These are phyloP conservation scores for Corythucha ciliata DNA, from an alignment of 2,888 invertebrate genomes.

Conservation along the genomic window DNA sequence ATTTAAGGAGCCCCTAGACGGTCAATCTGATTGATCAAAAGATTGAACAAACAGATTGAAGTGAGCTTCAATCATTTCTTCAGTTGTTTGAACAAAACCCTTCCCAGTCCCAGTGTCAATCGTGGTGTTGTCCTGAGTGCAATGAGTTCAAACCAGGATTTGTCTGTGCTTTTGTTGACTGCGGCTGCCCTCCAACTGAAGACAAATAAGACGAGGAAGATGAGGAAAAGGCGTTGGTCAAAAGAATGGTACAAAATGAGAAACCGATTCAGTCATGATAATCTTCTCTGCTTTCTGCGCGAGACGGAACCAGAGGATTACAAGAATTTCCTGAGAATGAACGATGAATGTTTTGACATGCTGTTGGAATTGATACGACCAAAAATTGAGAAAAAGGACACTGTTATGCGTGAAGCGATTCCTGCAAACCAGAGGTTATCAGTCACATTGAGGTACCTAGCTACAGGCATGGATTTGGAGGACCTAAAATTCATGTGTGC, in stretches of 20 bases:
- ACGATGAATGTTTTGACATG: slow-evolving; percentile 19
- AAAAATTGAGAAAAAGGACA: slow-evolving; percentile 22
- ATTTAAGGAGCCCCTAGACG: too few species aligned
- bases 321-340: slow-evolving; percentile 23
- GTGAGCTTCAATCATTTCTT: too few species aligned
- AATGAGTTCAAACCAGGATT: slow-evolving; percentile 12
- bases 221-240: slow-evolving; percentile 7
- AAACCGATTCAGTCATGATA: slow-evolving; percentile 24
- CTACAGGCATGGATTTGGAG: slow-evolving; percentile 13
- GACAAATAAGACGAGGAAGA: slow-evolving; percentile 16
- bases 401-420: slow-evolving; percentile 16
- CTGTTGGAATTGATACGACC: slow-evolving; percentile 21
- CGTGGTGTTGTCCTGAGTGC: slow-evolving; percentile 7
- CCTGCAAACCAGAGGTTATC: slow-evolving; percentile 15
- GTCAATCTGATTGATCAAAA: too few species aligned
- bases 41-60: too few species aligned
- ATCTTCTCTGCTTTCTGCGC: slow-evolving; percentile 17
- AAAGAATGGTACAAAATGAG: slow-evolving; percentile 22
- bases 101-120: too few species aligned
- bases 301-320: slow-evolving; percentile 23
- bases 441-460: slow-evolving; percentile 15
- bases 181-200: slow-evolving; percentile 1
- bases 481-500: slow-evolving; percentile 16
- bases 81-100: too few species aligned
- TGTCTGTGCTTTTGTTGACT: slow-evolving; percentile 3